A percentile compares a stretch with the other conserved stretches of the same genome.
phyloP scores from a whole-genome alignment of 2,113 vertebrate species.

The Onychostruthus taczanowskii region DNA sequence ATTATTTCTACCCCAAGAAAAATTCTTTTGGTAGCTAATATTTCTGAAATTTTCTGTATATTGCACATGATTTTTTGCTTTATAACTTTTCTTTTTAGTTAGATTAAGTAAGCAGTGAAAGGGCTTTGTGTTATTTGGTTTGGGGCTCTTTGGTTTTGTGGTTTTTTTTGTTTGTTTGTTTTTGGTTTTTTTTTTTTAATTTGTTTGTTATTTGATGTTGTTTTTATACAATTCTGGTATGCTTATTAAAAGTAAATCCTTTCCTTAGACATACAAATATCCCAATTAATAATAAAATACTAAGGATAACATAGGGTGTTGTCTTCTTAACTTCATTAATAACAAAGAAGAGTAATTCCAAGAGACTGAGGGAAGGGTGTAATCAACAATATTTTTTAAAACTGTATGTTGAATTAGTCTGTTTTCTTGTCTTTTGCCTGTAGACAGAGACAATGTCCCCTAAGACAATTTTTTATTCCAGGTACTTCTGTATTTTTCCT shows the following conservation, averaged over 20 bases:
- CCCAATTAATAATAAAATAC: background rate
- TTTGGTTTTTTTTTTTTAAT: background rate
- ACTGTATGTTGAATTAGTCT: background rate
- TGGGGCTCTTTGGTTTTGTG: rapidly evolving
- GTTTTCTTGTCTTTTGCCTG: background rate
- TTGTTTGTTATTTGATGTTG: background rate
- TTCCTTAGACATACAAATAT: background rate
- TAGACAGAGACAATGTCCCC: background rate
- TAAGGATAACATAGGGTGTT: background rate
- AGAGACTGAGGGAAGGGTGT: background rate
- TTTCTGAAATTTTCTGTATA: background rate
- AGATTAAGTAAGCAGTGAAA: background rate
- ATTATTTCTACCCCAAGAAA: background rate
- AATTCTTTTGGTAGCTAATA: background rate
- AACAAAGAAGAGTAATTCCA: background rate
- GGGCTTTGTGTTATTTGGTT: background rate
- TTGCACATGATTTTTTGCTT: background rate
- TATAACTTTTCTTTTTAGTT: background rate
- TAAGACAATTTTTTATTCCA: background rate
- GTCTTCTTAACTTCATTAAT: background rate
- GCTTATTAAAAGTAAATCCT: background rate
- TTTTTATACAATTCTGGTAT: background rate
- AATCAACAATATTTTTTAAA: background rate
- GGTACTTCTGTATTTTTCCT: background rate
- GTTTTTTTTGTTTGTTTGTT: background rate